These are phyloP conservation scores for Enteromius unitaeniatus DNA, from an alignment of 2,797 vertebrate genomes.

Conservation along the genomic window DNA sequence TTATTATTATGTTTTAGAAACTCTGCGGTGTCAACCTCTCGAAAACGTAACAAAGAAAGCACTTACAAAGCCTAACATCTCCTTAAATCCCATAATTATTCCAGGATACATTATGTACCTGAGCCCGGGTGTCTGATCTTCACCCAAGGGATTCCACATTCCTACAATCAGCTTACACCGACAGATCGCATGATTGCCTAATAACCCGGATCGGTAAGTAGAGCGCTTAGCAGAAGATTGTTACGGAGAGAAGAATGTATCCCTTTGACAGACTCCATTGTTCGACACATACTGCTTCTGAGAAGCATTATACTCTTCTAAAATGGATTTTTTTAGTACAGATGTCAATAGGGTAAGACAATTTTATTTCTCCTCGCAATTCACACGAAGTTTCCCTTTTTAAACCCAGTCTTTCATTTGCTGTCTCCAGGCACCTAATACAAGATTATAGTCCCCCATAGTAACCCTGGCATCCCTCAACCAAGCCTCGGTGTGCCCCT, in stretches of 20 bases:
- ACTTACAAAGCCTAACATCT: constrained; percentile 80
- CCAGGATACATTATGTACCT: constrained; percentile 79
- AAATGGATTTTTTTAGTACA: constrained; percentile 59
- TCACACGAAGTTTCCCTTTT: constrained; percentile 58
- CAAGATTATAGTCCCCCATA: constrained; percentile 68
- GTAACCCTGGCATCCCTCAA: constrained; percentile 67
- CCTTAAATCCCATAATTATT: constrained; percentile 81
- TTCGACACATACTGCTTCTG: constrained; percentile 53
- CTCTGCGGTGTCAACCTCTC: constrained; percentile 74
- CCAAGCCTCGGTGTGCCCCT: constrained; percentile 56
- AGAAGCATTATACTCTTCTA: constrained; percentile 48
- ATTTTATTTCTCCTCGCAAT: constrained; percentile 61
- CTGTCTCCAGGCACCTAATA: constrained; percentile 65
- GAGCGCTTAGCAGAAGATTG: constrained; percentile 71
- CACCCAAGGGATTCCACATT: constrained; percentile 74
- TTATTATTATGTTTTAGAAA: constrained; percentile 68
- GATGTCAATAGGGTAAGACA: constrained; percentile 62
- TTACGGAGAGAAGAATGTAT: constrained; percentile 68
- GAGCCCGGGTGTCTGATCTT: constrained; percentile 75
- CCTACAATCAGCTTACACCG: constrained; percentile 78
- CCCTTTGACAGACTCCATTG: constrained; percentile 59
- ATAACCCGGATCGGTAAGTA: constrained; percentile 75
- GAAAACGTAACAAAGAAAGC: constrained; percentile 76
- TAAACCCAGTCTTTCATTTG: constrained; percentile 66
- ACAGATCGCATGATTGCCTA: constrained; percentile 78